Evolutionary conservation across 2,113 vertebrate genomes (phyloP).

Genomic region (Paratilapia polleni): DNA sequence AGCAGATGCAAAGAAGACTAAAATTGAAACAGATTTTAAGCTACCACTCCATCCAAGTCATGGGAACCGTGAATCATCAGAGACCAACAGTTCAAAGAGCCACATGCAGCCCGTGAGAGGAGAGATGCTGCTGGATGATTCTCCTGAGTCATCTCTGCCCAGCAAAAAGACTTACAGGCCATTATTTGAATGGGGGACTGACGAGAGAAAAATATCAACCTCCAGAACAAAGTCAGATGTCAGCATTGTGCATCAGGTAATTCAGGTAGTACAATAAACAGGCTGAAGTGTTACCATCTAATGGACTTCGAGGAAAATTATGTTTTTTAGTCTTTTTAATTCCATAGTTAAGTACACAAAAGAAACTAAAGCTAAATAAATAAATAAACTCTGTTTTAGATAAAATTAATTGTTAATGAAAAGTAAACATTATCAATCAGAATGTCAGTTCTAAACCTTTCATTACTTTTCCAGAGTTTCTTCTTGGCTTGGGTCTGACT

Average conservation of each 20-base stretch:
- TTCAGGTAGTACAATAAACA: constrained; percentile 25
- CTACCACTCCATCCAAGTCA: background rate
- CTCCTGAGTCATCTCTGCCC: constrained; percentile 68
- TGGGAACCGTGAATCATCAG: background rate
- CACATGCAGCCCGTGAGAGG: background rate
- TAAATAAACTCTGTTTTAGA: no score
- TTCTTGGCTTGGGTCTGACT: no score
- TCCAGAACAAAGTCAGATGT: background rate
- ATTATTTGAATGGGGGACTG: constrained; percentile 72
- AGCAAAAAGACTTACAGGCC: constrained; percentile 74
- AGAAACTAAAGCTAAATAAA: no score
- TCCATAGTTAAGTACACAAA: no score
- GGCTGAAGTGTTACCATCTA: background rate
- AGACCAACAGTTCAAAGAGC: background rate
- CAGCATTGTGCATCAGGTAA: background rate
- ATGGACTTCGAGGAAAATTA: no score
- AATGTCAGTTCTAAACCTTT: no score
- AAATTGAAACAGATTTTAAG: background rate
- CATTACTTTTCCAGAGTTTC: no score
- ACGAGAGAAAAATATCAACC: constrained; percentile 14
- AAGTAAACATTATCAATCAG: no score
- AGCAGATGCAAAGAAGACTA: background rate
- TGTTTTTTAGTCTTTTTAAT: background rate
- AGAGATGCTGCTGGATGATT: background rate
- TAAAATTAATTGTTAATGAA: no score